phyloP scores from a whole-genome alignment of 2,888 invertebrate species.

The Hetaerina titia region DNA sequence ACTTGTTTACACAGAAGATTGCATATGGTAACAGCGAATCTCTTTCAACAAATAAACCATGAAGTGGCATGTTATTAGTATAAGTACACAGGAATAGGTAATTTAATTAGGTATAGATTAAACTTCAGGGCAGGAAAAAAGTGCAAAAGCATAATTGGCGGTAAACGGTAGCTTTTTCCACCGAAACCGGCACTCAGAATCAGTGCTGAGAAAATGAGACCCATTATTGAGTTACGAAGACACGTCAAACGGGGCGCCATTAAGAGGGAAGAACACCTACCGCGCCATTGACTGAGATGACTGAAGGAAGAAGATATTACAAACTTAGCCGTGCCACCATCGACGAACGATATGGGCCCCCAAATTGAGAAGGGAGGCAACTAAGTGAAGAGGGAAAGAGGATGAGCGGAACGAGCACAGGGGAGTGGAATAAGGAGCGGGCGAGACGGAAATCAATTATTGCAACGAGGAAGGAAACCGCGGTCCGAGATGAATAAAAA shows the following conservation, averaged over 20 bases:
- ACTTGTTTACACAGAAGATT: no score
- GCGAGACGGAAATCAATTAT: background rate
- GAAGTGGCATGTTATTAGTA: no score
- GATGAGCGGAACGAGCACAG: background rate
- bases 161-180: background rate
- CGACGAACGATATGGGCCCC: background rate
- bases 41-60: no score
- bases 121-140: no score
- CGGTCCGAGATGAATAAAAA: background rate
- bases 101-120: no score
- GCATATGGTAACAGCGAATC: no score
- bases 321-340: background rate
- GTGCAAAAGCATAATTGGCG: no score
- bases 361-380: background rate
- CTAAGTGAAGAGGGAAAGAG: background rate
- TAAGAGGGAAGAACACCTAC: background rate
- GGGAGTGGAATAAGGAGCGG: background rate
- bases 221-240: slow-evolving; percentile 36
- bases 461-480: background rate
- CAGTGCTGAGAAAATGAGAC: slow-evolving; percentile 2
- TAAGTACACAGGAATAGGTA: no score
- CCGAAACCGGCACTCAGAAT: background rate
- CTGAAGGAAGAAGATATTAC: background rate
- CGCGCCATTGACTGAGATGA: background rate
- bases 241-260: slow-evolving; percentile 4